These are phyloP conservation scores for Nematostella vectensis DNA, from an alignment of 92 coral and sea anemone species.

Conservation along the genomic window DNA sequence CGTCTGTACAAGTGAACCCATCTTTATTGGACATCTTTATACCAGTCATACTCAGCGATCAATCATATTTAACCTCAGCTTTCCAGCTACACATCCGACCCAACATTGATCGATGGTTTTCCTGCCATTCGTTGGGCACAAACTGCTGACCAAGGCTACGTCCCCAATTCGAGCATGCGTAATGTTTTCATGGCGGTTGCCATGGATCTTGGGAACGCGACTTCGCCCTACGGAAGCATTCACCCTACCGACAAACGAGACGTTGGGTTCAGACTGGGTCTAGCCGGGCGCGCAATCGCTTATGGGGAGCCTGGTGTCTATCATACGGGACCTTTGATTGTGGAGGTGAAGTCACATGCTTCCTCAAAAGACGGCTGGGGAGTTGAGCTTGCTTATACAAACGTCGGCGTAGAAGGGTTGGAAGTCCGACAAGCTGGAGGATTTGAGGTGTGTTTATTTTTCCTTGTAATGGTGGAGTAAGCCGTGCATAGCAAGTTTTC, in stretches of 20 bases:
- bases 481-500: no score
- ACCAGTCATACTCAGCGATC: no score
- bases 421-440: constrained; percentile 57
- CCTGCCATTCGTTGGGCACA: constrained; percentile 98
- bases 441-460: constrained; percentile 59
- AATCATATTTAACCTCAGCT: no score
- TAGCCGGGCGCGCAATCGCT: constrained; percentile 83
- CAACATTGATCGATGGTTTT: constrained; percentile 33
- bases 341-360: constrained; percentile 35
- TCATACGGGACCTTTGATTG: constrained; percentile 73
- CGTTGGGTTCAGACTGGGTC: constrained; percentile 80
- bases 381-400: constrained; percentile 25
- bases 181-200: constrained; percentile 97
- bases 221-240: constrained; percentile 78
- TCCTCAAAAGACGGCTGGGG: constrained; percentile 7
- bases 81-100: not conserved
- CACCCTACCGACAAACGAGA: constrained; percentile 94
- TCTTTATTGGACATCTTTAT: no score
- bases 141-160: constrained; percentile 91
- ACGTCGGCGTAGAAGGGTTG: constrained; percentile 55
- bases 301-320: constrained; percentile 81
- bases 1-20: no score
- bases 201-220: constrained; percentile 87
- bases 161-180: constrained; percentile 65
- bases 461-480: no score